Percentiles rank a stretch among this genome's conserved stretches.
Conservation (phyloP, 2,797 vertebrate genomes). For the Notamacropus eugenii region DNA sequence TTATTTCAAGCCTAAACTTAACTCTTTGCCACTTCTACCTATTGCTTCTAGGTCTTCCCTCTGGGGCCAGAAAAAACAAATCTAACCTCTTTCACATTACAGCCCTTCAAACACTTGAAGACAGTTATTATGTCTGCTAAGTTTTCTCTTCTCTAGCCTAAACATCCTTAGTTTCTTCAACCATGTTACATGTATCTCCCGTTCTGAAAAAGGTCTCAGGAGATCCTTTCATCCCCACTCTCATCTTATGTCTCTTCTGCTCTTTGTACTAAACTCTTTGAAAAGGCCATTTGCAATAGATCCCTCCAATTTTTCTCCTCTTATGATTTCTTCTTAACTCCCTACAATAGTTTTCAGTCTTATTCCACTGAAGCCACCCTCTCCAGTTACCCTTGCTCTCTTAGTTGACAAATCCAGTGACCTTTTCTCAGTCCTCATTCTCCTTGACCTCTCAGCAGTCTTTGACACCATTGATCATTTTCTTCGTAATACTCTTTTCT, state of each 20-base stretch:
- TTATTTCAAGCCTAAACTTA: background rate
- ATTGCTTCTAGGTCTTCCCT: background rate
- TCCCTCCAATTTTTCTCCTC: background rate
- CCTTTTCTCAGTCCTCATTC: background rate
- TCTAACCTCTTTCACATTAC: background rate
- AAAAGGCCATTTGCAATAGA: background rate
- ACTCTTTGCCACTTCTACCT: background rate
- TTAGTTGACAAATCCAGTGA: background rate
- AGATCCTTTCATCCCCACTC: background rate
- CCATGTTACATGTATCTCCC: background rate
- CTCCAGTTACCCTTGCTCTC: background rate
- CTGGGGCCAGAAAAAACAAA: background rate
- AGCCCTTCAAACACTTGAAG: background rate
- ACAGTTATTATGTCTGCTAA: background rate
- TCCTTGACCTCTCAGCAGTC: background rate
- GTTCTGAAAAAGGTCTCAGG: background rate
- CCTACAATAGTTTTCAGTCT: background rate
- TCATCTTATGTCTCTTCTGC: background rate
- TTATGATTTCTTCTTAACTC: background rate
- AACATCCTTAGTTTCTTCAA: background rate
- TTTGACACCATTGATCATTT: background rate
- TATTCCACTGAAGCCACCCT: background rate
- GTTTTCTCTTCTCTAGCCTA: background rate
- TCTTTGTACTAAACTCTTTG: background rate
- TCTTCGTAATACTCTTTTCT: background rate